Evolutionary conservation across 92 coral and sea anemone species (phyloP), one percentile per base, ranked within the genome.

Genomic region (Umimayanthus kanabou): DNA sequence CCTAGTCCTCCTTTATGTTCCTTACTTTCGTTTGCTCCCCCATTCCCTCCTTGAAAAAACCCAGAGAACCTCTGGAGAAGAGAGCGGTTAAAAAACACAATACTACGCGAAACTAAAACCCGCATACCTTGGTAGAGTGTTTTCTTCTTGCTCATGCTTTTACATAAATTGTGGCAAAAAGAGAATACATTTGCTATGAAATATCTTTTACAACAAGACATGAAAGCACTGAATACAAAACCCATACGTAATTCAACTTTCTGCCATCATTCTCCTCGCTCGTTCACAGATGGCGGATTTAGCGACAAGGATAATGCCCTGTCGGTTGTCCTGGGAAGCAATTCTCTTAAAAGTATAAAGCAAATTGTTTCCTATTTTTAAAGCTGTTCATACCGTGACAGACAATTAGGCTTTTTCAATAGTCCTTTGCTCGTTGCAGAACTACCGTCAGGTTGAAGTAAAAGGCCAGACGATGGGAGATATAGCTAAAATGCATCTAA

Each of bases 321-420:
- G 69, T 61, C 69, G 69, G 69, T 61, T 61, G 69, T 61, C 69
- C 69, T 61, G 69, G 69, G 69, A 61, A 61, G 69, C 69, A 61
- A 9, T 61, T 61, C 14, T 65, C 71, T 65, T 65, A 65, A 65
- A 11, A 65, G 9, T 18, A 65, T 65, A 65, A 9, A 64, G 70
- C 70, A 14, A 9, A 14, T 14, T 14, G 16, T 64, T 14, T 64
- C 20, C 71, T 1, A 9, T 61, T 5, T 61, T 61, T 61, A 5
- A 61, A 61, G 4, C 69, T 61, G 69, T 61, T 61, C 4, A 61
- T 61, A 61, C 69, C 69, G 14, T 9, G 69, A 9, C 69, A 61
- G 69, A 3, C 69, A 61, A 9, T 61, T 61, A 6, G 5, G 7
- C 45, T 42, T 42, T 42, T 4, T 42, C 45, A 42, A 42, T 4